Base-by-base conservation (phyloP, 2,888 invertebrate genomes). In the Oxycera nigricornis region DNA sequence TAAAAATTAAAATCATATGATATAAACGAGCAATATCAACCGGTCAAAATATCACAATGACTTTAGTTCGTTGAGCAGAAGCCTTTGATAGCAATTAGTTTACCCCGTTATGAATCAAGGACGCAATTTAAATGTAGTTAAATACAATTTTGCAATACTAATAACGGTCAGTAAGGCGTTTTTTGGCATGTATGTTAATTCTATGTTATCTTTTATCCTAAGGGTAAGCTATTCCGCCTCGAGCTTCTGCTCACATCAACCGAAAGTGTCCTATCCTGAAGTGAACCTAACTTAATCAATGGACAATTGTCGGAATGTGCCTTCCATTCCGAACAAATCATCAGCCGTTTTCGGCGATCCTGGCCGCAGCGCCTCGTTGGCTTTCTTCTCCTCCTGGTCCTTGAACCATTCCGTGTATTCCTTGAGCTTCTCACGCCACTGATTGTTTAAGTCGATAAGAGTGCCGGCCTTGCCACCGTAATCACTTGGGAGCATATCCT, bases 271-370 rank as follows among this genome's bases (percentile, higher is more conserved):
- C 24, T n/a, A 35, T 0, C 39, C 31, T 59, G 26, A 4, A 4
- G 11, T 41, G 14, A 39, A n/a, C 28, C 14, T 41, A 70, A 17
- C 26, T 79, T 88, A 94, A 87, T 94, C 94, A 81, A 95, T 94
- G 80, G 90, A 89, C 74, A 95, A 86, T 84, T 95, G 93, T 81
- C 94, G 90, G 88, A 95, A 95, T 62, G 94, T 94, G 50, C 95
- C 95, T 80, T 95, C 95, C 80, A 95, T 89, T n/a, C 95, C 95
- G 81, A 95, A 95, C 2, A 95, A 88, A 81, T 95, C 94, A 78
- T 94, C 94, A 78, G 92, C 91, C 79, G 94, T 94, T 82, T 93
- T 94, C 76, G 94, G 94, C 82, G 92, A 93, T 52, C 94, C 95
- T 0, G 93, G 93, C 81, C 95, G 89, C 76, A 93, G 89, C 0